Evolutionary conservation across 2,113 vertebrate species (phyloP).

Genomic region (Actinemys pallida): DNA sequence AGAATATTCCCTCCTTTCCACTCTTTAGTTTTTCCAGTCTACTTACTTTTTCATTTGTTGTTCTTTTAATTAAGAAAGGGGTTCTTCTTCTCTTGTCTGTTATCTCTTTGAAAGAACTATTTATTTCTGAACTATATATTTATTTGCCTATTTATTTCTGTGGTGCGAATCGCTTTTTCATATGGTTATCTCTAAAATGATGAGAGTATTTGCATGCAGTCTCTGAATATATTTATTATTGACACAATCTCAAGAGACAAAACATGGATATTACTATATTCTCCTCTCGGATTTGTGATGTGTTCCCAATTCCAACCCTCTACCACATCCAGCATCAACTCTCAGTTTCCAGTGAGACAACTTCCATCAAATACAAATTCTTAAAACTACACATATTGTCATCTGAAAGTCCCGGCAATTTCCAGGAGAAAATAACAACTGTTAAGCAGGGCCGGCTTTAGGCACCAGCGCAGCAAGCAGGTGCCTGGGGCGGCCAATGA

Average conservation of each 20-base stretch:
- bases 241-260: constrained; percentile 31
- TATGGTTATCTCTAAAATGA: constrained; percentile 41
- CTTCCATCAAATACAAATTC: neutral
- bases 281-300: constrained; percentile 30
- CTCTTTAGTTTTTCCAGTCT: neutral
- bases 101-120: constrained; percentile 22
- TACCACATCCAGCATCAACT: neutral
- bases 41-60: constrained; percentile 32
- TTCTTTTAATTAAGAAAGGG: constrained; percentile 27
- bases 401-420: neutral
- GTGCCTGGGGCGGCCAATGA: too few species aligned
- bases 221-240: constrained; percentile 66
- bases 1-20: neutral
- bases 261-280: constrained; percentile 51
- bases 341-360: constrained; percentile 23
- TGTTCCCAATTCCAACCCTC: constrained; percentile 33
- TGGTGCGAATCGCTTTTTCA: constrained; percentile 44
- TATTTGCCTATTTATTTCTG: constrained; percentile 40
- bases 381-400: neutral
- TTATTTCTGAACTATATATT: too few species aligned
- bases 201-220: constrained; percentile 45
- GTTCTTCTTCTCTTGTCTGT: neutral
- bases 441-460: neutral
- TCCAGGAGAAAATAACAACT: neutral
- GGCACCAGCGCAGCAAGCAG: too few species aligned